Evolutionary conservation across 1,140 invertebrate genomes (phyloP).

Genomic region (Periplaneta americana): DNA sequence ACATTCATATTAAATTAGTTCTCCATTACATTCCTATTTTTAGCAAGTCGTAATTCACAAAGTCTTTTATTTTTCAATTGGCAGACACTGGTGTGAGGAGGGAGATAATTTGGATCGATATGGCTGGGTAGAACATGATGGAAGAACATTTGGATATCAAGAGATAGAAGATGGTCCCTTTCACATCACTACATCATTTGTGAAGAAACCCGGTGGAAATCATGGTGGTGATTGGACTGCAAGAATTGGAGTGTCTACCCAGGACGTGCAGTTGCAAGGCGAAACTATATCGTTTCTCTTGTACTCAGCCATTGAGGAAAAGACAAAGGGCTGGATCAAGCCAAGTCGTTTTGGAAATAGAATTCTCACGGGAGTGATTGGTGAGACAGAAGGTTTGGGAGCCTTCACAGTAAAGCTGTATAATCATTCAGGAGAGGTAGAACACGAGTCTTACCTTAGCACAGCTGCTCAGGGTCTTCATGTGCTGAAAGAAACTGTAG

Average conservation of each 20-base stretch:
- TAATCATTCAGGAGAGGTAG: conserved; percentile 31
- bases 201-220: conserved; percentile 72
- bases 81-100: conserved; percentile 91
- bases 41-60: too few species aligned
- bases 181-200: conserved; percentile 78
- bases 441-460: conserved; percentile 68
- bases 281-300: conserved; percentile 65
- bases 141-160: conserved; percentile 86
- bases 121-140: conserved; percentile 91
- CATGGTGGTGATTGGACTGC: conserved; percentile 93
- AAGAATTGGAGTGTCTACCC: conserved; percentile 62
- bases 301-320: conserved; percentile 71
- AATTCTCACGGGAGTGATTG: conserved; percentile 61
- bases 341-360: conserved; percentile 48
- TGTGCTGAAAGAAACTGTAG: conserved; percentile 71
- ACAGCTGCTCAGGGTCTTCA: conserved; percentile 65
- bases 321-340: conserved; percentile 53
- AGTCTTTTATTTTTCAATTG: conserved; percentile 24
- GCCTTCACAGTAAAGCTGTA: conserved; percentile 59
- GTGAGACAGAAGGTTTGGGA: conserved; percentile 72
- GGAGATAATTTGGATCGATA: conserved; percentile 73
- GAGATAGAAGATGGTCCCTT: conserved; percentile 77
- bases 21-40: too few species aligned
- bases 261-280: conserved; percentile 29
- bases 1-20: too few species aligned